Conservation (phyloP, 2,797 vertebrate genomes). For the Manis crassicaudata region DNA sequence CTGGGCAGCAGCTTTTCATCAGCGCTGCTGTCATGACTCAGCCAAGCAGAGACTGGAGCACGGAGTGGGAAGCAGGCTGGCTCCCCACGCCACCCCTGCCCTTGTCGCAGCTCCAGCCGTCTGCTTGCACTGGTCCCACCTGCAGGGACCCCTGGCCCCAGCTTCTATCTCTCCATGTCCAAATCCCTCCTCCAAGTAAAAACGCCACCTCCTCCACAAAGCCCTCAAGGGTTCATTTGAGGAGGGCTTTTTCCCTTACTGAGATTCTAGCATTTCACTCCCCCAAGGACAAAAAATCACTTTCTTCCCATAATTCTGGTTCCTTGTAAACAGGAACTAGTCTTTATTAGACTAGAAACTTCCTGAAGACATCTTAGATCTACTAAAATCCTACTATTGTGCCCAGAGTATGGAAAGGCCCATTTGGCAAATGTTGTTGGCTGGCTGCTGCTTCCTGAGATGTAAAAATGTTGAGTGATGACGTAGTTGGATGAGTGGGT, state of each 20-base stretch:
- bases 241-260: neutral
- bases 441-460: neutral
- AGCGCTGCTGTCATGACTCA: neutral
- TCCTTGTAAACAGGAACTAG: neutral
- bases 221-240: neutral
- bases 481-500: fast-evolving
- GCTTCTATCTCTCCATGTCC: neutral
- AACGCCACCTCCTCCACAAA: neutral
- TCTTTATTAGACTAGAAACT: neutral
- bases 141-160: neutral
- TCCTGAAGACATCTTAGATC: neutral
- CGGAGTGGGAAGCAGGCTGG: neutral
- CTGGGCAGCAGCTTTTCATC: constrained; percentile 50
- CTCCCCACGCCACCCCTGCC: neutral
- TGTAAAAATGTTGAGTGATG: neutral
- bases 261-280: neutral
- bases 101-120: neutral
- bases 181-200: neutral
- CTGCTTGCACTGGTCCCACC: neutral
- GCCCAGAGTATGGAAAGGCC: neutral
- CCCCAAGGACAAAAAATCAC: neutral
- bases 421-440: neutral
- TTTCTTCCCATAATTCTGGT: neutral
- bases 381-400: neutral
- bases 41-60: neutral